A percentile compares a stretch with the other conserved stretches of the same genome.
Conservation (phyloP, 2,113 vertebrate species). For the Gopherus flavomarginatus region DNA sequence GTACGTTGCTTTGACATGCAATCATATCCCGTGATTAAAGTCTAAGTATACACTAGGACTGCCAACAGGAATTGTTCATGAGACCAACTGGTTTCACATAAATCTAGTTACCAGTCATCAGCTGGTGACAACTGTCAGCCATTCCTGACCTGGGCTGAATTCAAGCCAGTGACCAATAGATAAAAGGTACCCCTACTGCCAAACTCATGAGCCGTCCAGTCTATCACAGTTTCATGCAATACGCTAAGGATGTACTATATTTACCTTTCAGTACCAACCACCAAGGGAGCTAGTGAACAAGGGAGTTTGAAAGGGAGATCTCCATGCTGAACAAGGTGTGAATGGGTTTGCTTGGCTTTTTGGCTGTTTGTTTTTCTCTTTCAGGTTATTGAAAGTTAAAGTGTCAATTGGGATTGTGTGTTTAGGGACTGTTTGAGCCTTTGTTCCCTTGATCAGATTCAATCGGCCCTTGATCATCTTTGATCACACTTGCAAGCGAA, state of each 20-base stretch:
- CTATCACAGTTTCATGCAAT: not conserved
- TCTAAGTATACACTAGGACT: not conserved
- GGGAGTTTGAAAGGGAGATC: not conserved
- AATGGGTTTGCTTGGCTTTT: not conserved
- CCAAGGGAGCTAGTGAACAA: not conserved
- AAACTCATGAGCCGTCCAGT: not conserved
- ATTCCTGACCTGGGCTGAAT: not conserved
- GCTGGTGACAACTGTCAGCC: not conserved
- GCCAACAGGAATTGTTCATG: not conserved
- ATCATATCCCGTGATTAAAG: not conserved
- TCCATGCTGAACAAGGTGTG: not conserved
- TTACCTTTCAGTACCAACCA: not conserved
- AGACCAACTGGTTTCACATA: not conserved
- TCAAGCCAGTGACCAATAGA: not conserved
- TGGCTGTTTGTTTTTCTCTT: not conserved
- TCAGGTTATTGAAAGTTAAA: not conserved
- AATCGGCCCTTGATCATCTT: not conserved
- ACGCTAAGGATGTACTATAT: too few species aligned
- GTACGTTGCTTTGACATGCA: not conserved
- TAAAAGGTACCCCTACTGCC: not conserved
- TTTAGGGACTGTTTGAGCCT: not conserved
- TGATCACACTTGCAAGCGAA: not conserved
- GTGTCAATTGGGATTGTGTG: not conserved
- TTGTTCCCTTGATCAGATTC: not conserved
- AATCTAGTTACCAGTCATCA: not conserved